These are phyloP conservation scores for Conops quadrifasciatus DNA, from an alignment of 2,888 invertebrate genomes.

Conservation along the genomic window DNA sequence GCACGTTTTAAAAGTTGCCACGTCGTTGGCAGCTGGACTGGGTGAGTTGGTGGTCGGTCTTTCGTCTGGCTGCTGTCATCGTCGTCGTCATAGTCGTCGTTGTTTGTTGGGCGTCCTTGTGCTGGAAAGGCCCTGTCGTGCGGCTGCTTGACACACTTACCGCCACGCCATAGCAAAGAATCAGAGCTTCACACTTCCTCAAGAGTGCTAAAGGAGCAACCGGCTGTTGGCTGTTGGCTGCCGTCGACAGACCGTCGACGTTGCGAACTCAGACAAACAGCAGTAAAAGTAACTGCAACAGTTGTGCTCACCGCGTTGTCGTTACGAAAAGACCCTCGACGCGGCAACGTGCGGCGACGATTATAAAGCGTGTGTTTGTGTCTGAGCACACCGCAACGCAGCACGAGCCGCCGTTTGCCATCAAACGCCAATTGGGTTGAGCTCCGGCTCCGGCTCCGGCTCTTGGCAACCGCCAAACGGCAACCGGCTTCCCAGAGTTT, in stretches of 20 bases:
- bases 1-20: conserved; percentile 12
- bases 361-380: not conserved
- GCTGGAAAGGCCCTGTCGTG: not conserved
- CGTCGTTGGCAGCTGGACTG: not conserved
- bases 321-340: conserved; percentile 18
- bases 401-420: conserved; percentile 8
- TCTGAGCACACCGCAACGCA: not conserved
- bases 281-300: not conserved
- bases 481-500: conserved; percentile 2
- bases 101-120: not conserved
- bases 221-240: no score
- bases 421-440: conserved; percentile 1
- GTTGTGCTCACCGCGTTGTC: not conserved
- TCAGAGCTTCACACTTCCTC: conserved; percentile 17
- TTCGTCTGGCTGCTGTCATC: not conserved
- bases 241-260: no score
- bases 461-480: conserved; percentile 2
- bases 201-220: not conserved
- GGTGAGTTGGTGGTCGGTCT: not conserved
- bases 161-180: not conserved
- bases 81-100: not conserved
- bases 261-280: conserved; percentile 10
- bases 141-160: conserved; percentile 18
- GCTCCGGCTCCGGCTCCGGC: not conserved
- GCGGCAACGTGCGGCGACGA: conserved; percentile 6